A percentile compares a stretch with the other conserved stretches of the same genome.
These are phyloP conservation scores for Argya squamiceps DNA, from an alignment of 2,797 vertebrate genomes.

Conservation along the genomic window DNA sequence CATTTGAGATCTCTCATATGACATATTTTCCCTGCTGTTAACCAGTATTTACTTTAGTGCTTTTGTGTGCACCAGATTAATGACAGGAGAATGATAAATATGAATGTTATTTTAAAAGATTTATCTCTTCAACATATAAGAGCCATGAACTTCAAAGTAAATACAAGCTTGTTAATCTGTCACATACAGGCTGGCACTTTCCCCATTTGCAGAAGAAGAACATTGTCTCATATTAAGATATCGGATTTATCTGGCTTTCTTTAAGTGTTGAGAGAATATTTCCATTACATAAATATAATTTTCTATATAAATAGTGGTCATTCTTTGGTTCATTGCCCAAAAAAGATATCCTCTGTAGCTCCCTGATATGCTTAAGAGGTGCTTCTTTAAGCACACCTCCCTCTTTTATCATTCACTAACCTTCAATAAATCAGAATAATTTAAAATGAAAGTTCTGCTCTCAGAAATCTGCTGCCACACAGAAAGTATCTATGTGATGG, in stretches of 20 bases:
- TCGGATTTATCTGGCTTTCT: neutral
- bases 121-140: neutral
- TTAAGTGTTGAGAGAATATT: neutral
- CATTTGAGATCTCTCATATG: neutral
- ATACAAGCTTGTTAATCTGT: neutral
- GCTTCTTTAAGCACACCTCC: neutral
- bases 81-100: neutral
- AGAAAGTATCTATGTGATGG: neutral
- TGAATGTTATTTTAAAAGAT: constrained; percentile 9
- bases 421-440: constrained; percentile 37
- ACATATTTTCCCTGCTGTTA: neutral
- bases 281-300: neutral
- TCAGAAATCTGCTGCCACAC: neutral
- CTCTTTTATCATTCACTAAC: neutral
- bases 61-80: neutral
- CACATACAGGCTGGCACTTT: neutral
- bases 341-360: neutral
- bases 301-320: neutral
- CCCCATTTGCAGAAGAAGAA: neutral
- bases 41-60: neutral
- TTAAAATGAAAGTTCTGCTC: neutral
- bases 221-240: neutral
- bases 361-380: neutral
- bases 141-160: neutral
- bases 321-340: neutral